These are phyloP conservation scores for Ageneiosus marmoratus DNA, from an alignment of 2,113 vertebrate species.

Conservation along the genomic window DNA sequence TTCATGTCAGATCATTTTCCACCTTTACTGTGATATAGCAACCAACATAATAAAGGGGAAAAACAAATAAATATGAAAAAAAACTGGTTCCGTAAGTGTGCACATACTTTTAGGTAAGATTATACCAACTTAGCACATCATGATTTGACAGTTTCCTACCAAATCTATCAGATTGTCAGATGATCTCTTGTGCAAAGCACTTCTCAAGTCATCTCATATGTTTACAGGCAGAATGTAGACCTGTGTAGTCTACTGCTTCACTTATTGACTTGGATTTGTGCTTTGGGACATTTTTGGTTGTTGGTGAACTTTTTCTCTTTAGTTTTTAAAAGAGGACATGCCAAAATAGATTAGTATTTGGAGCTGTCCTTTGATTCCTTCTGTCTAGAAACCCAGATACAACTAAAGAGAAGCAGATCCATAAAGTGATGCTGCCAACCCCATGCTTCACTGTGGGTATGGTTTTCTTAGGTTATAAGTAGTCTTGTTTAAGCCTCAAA, in stretches of 20 bases:
- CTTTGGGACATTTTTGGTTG: neutral
- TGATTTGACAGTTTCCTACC: too few relatives aligned
- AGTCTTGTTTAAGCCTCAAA: too few relatives aligned
- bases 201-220: neutral
- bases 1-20: neutral
- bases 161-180: too few relatives aligned
- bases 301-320: too few relatives aligned
- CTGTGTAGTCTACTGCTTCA: neutral
- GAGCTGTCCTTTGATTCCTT: too few relatives aligned
- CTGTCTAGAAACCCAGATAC: too few relatives aligned
- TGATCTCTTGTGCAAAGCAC: neutral
- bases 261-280: neutral
- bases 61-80: neutral
- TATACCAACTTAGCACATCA: too few relatives aligned
- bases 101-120: too few relatives aligned
- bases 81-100: neutral
- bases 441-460: too few relatives aligned
- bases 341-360: neutral
- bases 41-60: neutral
- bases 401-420: too few relatives aligned
- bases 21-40: neutral
- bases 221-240: neutral
- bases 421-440: too few relatives aligned
- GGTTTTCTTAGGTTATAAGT: too few relatives aligned
- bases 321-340: neutral